Evolutionary conservation across 37 sponge, comb jelly and placozoan genomes (phyloP), one percentile per base, ranked within the genome.

Genomic region (Diacarnus erythraeanus): DNA sequence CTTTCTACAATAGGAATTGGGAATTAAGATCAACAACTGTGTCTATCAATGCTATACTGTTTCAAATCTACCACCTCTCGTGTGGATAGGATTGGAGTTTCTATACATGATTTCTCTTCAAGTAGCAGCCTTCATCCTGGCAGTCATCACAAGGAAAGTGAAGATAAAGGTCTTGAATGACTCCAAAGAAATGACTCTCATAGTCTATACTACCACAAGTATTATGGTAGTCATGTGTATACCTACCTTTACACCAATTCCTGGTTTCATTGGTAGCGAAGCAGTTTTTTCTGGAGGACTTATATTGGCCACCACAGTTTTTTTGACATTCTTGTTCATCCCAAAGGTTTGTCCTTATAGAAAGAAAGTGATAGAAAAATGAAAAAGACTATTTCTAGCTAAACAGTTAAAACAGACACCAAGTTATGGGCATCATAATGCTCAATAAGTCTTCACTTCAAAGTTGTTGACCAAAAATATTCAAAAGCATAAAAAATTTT

Each of bases 171-270:
- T 59, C 17, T 27, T 59, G 18, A 59, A 59, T 10, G 60, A 59
- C 60, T 59, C 60, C 18, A 59, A 59, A 59, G 27, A 59, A 59
- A 59, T 59, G 60, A 27, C 60, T 10, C 6, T 59, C 60, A 59
- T 82, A 29, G 57, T 82, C 0, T 82, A 82, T 65, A 82, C 63
- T 22, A 63, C 59, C 64, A 82, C 74, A 26, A 58, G 60, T 26
- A 60, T 82, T 29, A 59, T 82, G 30, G 67, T 74, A 20, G 9
- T 74, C 1, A 42, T 82, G 83, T 43, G 38, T 40, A 54, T 82
- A 5, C 1, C 39, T 38, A 69, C 31, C 1, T 82, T 82, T 63
- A 36, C 56, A n/a, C 75, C 74, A 22, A 42, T 3, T 33, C 18
- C 67, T 20, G 39, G 57, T 21, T 58, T 73, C 30, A 36, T 67